phyloP scores from a whole-genome alignment of 2,113 vertebrate species.

The Ameiurus melas region DNA sequence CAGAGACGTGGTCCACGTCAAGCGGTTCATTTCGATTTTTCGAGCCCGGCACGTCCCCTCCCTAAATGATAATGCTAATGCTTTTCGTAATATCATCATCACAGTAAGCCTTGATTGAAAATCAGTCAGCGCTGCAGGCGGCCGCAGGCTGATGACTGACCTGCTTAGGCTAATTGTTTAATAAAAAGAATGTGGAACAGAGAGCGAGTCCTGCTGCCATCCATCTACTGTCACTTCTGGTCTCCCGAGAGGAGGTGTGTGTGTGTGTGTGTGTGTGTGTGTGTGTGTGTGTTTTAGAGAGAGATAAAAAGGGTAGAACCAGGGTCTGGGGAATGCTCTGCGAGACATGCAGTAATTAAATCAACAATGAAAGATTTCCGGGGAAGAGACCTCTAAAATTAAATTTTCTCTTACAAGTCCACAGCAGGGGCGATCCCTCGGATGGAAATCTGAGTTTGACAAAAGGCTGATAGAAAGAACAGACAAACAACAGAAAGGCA shows the following conservation, averaged over 20 bases:
- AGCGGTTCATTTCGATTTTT: not conserved
- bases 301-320: constrained; percentile 19
- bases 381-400: constrained; percentile 50
- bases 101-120: constrained; percentile 30
- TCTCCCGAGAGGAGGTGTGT: constrained; percentile 8
- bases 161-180: constrained; percentile 31
- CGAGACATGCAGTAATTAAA: constrained; percentile 54
- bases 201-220: constrained; percentile 9
- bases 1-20: not conserved
- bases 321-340: constrained; percentile 41
- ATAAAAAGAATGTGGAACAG: constrained; percentile 32
- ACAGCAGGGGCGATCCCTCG: constrained; percentile 39
- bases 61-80: not conserved
- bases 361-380: constrained; percentile 58
- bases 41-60: not conserved
- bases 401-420: constrained; percentile 48
- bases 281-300: constrained; percentile 1
- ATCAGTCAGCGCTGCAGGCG: constrained; percentile 8
- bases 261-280: constrained; percentile 15
- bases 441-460: constrained; percentile 38
- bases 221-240: constrained; percentile 15
- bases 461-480: constrained; percentile 13
- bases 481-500: not conserved
- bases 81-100: not conserved
- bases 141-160: not conserved